Percentiles rank a stretch among this genome's conserved stretches.
Conservation (phyloP, 2,113 vertebrate species). For the Amphilophus citrinellus region DNA sequence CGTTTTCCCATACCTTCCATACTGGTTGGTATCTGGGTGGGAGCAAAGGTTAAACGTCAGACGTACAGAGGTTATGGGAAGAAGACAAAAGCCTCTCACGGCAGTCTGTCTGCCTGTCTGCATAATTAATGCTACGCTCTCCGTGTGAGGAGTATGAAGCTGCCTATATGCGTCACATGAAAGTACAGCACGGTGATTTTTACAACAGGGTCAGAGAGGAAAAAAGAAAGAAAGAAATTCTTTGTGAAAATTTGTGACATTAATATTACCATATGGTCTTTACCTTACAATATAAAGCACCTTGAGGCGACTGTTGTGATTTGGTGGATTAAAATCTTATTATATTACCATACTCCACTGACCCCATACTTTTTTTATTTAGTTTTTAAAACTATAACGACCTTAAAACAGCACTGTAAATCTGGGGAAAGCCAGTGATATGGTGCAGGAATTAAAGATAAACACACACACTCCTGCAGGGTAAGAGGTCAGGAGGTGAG, state of each 20-base stretch:
- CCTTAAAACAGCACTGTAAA: background rate
- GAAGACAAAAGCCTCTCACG: constrained; percentile 8
- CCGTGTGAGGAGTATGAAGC: background rate
- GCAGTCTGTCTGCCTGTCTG: background rate
- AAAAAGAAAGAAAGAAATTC: background rate
- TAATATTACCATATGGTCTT: background rate
- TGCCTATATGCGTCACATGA: background rate
- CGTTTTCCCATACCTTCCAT: constrained; percentile 93
- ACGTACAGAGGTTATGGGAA: constrained; percentile 71
- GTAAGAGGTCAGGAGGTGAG: constrained; percentile 48
- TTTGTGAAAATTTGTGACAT: background rate
- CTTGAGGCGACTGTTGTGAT: too few species aligned
- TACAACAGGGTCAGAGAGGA: background rate
- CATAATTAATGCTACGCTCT: background rate
- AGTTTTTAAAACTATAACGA: background rate
- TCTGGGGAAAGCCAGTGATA: background rate
- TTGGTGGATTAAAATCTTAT: background rate
- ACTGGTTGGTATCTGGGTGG: constrained; percentile 89
- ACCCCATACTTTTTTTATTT: background rate
- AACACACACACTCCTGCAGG: constrained; percentile 29
- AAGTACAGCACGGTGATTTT: background rate
- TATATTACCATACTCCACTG: background rate
- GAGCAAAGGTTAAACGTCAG: constrained; percentile 57
- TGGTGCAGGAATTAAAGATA: constrained; percentile 14
- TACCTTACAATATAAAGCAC: too few species aligned